Base-by-base conservation (phyloP, 2,113 vertebrate genomes). In the Hassar affinis region DNA sequence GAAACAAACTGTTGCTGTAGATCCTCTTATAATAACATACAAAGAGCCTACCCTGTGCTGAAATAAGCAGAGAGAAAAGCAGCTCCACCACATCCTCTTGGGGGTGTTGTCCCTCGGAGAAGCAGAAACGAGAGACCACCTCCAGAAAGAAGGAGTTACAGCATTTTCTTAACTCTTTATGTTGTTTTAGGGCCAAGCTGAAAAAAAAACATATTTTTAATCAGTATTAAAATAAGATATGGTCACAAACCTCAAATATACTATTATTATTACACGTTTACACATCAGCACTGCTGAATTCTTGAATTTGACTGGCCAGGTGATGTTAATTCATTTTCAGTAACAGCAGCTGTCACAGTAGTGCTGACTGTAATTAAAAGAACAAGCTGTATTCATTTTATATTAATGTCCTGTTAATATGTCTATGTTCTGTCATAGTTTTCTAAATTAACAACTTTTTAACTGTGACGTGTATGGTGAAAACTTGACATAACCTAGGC, bases 71-170 rank as follows among this genome's bases (percentile, higher is more conserved):
- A 9, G 94, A 93, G 83, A 94, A 93, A 77, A 94, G 93, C 62
- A 94, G 91, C 84, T 92, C 91, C 87, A 94, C 92, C 84, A 93
- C 62, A 0, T 82, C 91, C 9, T 92, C 91, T n/a, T 30, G 42
- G 0, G 93, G 93, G 0, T 4, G 77, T 62, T 76, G 87, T 0
- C 79, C 90, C 75, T 93, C 89, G 0, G 88, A 88, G 59, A 94
- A 88, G 59, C 90, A 94, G 90, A 94, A 95, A 47, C 92, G 86
- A 81, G 94, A 95, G 86, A 95, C 91, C 86, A 94, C 90, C 83
- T 95, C 93, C 90, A 95, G 91, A 92, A 95, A 95, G 90, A 94
- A 95, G 82, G 87, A 35, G 83, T 94, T 94, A 66, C 94, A 95
- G 86, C 83, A 85, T 81, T 9, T 42, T n/a, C 90, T 89, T 64